Evolutionary conservation across 2,888 invertebrate species (phyloP).

Genomic region (Mesopsocus fuscifrons): DNA sequence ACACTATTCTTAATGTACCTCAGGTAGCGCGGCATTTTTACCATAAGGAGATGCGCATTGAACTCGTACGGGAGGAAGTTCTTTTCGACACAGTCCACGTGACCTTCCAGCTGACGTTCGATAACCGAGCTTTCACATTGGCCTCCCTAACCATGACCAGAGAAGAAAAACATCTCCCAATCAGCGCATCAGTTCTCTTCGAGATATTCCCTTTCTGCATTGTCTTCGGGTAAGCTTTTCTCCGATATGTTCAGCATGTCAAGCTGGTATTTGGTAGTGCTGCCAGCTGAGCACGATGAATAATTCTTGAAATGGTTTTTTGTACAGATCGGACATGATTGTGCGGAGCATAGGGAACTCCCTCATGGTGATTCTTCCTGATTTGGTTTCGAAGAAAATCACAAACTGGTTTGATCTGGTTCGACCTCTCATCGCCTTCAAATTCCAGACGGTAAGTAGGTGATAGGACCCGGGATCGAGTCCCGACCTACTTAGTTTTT

Average conservation of each 20-base stretch:
- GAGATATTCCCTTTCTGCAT: conserved; percentile 97
- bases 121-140: conserved; percentile 76
- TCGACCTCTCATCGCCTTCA: conserved; percentile 82
- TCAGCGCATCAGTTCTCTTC: conserved; percentile 75
- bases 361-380: conserved; percentile 71
- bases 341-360: conserved; percentile 81
- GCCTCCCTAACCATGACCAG: conserved; percentile 69
- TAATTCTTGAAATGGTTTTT: too few species aligned
- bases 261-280: too few species aligned
- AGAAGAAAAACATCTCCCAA: conserved; percentile 74
- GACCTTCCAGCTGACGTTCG: conserved; percentile 83
- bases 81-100: conserved; percentile 84
- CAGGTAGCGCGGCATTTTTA: conserved; percentile 84
- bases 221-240: conserved; percentile 62
- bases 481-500: too few species aligned
- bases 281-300: too few species aligned
- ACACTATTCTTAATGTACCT: too few species aligned
- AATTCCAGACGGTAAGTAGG: conserved; percentile 74
- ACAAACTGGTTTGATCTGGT: conserved; percentile 83
- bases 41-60: conserved; percentile 85
- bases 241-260: conserved; percentile 11
- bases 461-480: background rate
- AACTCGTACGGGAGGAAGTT: conserved; percentile 68
- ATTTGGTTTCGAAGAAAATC: conserved; percentile 72
- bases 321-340: conserved; percentile 62